Conservation (phyloP, 1,140 invertebrate genomes). For the Anagrus nilaparvatae region DNA sequence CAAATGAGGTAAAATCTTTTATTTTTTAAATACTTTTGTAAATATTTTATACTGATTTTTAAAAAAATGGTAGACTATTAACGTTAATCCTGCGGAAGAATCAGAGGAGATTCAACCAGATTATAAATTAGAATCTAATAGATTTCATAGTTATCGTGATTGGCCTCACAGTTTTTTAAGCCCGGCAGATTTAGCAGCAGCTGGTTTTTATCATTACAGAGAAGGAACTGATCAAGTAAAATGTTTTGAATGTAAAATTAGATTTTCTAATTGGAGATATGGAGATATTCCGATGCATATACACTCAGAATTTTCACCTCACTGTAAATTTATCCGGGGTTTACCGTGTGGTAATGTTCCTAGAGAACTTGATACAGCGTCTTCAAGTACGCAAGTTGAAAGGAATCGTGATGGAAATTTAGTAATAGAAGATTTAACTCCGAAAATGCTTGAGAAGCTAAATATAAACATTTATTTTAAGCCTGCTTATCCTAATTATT, state of each 20-base stretch:
- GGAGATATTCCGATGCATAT: conserved; percentile 71
- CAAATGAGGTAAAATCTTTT: too few species aligned
- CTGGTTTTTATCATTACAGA: conserved; percentile 77
- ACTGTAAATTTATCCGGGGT: conserved; percentile 60
- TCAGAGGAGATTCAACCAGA: too few species aligned
- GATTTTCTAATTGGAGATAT: conserved; percentile 66
- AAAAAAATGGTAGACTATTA: too few species aligned
- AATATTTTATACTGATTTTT: too few species aligned
- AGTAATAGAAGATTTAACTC: conserved; percentile 26
- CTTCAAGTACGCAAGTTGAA: conserved; percentile 35
- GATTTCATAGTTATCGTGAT: conserved; percentile 46
- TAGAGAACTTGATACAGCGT: conserved; percentile 27
- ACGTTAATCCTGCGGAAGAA: too few species aligned
- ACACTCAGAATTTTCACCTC: conserved; percentile 66
- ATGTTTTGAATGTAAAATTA: conserved; percentile 79
- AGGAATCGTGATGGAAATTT: conserved; percentile 32
- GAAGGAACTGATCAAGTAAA: conserved; percentile 57
- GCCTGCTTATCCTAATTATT: conserved; percentile 52
- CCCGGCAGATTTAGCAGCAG: conserved; percentile 51
- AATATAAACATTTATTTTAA: conserved; percentile 26
- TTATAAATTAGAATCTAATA: conserved; percentile 48
- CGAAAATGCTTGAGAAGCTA: conserved; percentile 22
- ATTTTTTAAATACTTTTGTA: too few species aligned
- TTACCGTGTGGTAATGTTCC: conserved; percentile 55
- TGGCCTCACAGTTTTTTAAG: conserved; percentile 49